Base-by-base conservation (phyloP, 2,888 invertebrate species). In the Tenthredo mesomela region DNA sequence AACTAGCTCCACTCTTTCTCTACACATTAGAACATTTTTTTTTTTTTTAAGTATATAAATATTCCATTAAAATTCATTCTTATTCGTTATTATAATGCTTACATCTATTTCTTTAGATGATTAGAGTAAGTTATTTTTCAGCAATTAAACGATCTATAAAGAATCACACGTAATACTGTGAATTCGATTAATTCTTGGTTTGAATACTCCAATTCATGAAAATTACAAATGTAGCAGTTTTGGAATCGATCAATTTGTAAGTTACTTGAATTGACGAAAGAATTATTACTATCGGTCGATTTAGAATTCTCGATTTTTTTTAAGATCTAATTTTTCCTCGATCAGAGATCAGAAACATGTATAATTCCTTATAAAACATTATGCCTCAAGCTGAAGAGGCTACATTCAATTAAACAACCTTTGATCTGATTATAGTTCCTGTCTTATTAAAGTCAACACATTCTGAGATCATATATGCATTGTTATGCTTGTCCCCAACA, bases 1-100 rank as follows among this genome's bases (percentile, higher is more conserved):
- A 58, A 61, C 78, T 80, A 61, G 21, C 37, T 40, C 40, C 80
- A 77, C 77, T 54, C 77, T 50, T 54, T 77, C 80, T 29, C 40
- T 80, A 80, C 29, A 80, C 29, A 61, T 61, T 1, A 61, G 33
- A 61, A 40, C 21, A 40, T 37, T 33, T 29, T 33, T 33, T 33
- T 33, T 33, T 33, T 33, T 21, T n/a, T 25, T n/a, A 21, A 47
- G 61, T 61, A 61, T 61, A 78, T 78, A 33, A 58, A 33, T 29
- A 54, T 78, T 37, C 21, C 15, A 54, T 33, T 78, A 9, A 33
- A 58, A 54, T 78, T 37, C 58, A 54, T 78, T 33, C 77, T 54
- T 54, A 78, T 78, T 33, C 25, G 15, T 78, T 54, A 12, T 78
- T 54, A 54, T 1, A n/a, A 33, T 10, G 10, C 54, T 78, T 58